These are phyloP conservation scores for Pelobates cultripes DNA, from an alignment of 2,797 vertebrate genomes.

Conservation along the genomic window DNA sequence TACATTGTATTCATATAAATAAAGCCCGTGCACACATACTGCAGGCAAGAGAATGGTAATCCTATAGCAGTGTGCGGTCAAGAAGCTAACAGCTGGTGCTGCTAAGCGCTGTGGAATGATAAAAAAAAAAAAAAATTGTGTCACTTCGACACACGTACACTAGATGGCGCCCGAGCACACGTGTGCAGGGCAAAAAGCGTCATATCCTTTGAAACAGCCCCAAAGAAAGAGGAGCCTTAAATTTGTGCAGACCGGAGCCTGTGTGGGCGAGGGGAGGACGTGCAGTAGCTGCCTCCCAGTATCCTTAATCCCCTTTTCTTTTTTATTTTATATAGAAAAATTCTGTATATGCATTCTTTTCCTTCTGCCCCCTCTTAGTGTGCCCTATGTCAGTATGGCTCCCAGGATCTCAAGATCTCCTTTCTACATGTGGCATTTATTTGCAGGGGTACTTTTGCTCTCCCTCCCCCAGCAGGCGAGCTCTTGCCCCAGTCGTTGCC, in stretches of 20 bases:
- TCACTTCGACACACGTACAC: background rate
- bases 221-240: conserved; percentile 5
- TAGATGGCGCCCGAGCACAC: conserved; percentile 27
- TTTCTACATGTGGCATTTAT: conserved; percentile 62
- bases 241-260: conserved; percentile 34
- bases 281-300: conserved; percentile 40
- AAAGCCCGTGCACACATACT: no score
- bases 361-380: conserved; percentile 43
- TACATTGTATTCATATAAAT: no score
- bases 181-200: conserved; percentile 5
- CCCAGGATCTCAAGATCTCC: conserved; percentile 62
- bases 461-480: conserved; percentile 63
- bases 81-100: no score
- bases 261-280: conserved; percentile 33
- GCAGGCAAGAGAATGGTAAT: no score
- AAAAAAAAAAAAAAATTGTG: no score
- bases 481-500: conserved; percentile 90
- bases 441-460: conserved; percentile 63
- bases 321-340: background rate
- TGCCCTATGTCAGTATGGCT: conserved; percentile 62
- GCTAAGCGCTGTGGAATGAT: no score
- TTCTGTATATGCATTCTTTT: conserved; percentile 37
- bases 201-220: conserved; percentile 37
- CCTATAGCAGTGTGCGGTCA: no score
- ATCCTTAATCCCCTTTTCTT: conserved; percentile 24